These are phyloP conservation scores for Diorhabda elongata DNA, from an alignment of 1,140 invertebrate genomes.

Conservation along the genomic window DNA sequence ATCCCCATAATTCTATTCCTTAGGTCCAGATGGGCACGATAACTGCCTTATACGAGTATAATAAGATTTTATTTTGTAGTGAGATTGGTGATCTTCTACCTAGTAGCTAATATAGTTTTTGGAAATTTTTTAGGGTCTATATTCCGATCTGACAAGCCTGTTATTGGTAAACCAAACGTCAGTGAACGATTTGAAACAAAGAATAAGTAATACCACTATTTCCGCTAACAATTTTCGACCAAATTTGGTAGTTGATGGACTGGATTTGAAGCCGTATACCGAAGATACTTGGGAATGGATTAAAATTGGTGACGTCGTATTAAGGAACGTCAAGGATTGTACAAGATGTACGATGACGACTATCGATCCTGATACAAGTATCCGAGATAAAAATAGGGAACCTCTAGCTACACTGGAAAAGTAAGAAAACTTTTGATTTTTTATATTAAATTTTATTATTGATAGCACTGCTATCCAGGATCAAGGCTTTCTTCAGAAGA, in stretches of 20 bases:
- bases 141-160: constrained; percentile 35
- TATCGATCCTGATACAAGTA: constrained; percentile 54
- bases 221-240: constrained; percentile 59
- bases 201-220: constrained; percentile 52
- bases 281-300: constrained; percentile 69
- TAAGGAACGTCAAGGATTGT: constrained; percentile 63
- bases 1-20: too few relatives aligned
- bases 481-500: too few relatives aligned
- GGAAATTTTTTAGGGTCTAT: constrained; percentile 33
- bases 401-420: constrained; percentile 55
- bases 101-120: too few relatives aligned
- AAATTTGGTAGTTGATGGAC: constrained; percentile 64
- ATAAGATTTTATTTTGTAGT: too few relatives aligned
- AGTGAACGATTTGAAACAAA: constrained; percentile 59
- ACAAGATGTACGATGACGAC: constrained; percentile 60
- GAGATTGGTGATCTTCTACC: too few relatives aligned
- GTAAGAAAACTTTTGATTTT: constrained; percentile 32
- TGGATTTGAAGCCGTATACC: constrained; percentile 51
- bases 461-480: too few relatives aligned
- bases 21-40: too few relatives aligned
- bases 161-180: constrained; percentile 60
- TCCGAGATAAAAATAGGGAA: constrained; percentile 50
- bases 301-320: constrained; percentile 59
- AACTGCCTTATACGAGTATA: too few relatives aligned
- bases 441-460: too few relatives aligned